Evolutionary conservation across 2,113 vertebrate genomes (phyloP), one percentile per base, ranked within the genome.

Genomic region (Pardalotus punctatus): DNA sequence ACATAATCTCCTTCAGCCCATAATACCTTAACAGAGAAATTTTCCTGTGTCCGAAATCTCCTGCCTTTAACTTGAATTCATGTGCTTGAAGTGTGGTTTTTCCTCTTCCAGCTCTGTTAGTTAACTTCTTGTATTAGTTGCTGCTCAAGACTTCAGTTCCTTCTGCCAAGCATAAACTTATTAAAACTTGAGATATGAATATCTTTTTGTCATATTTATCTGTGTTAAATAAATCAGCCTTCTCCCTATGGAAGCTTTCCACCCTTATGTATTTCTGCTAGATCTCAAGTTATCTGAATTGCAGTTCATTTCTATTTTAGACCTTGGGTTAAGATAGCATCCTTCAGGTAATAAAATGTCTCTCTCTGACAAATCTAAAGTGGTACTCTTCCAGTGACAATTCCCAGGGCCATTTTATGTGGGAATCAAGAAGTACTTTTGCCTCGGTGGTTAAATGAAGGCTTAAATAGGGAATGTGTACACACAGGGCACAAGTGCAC

Each of bases 161-260:
- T 88, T 36, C 83, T 94, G 71, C 94, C 94, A 97, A 85, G 53
- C 17, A 50, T 58, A 93, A 96, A 88, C 66, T 92, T 96, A 94
- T 77, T 96, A 96, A 92, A 94, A 86, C 35, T 90, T 94, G 43
- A 56, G 56, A 62, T 96, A 91, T 78, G 4, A 95, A n/a, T 93
- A 95, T 87, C 9, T 94, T 96, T 96, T 96, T 95, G 85, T 95
- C 95, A 93, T 93, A 90, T 95, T 97, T 97, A 94, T 91, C 94
- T 19, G 11, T 86, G 95, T 88, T 84, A 92, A 93, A 96, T 95
- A 96, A 96, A 97, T 93, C 83, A 82, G 20, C 14, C 61, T 94
- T 86, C 42, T 93, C 73, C 81, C 94, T 3, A 14, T 60, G 58
- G 65, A 91, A 62, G 14, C 27, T 89, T 95, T 95, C 38, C 86